Evolutionary conservation across 2,888 invertebrate genomes (phyloP), one percentile per base, ranked within the genome.

Genomic region (Adelphocoris suturalis): DNA sequence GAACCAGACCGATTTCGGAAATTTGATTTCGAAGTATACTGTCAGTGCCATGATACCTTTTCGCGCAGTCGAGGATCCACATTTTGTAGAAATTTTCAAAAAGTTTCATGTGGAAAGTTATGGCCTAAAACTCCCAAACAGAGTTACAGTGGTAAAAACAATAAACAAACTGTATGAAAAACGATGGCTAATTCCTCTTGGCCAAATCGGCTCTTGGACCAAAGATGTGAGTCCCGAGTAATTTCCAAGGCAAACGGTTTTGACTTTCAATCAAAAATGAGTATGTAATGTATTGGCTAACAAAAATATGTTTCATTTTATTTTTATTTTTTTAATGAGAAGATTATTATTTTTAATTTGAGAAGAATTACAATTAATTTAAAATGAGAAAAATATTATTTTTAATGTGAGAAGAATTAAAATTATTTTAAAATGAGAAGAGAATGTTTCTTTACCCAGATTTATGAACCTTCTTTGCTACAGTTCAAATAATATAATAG

Each of bases 91-190:
- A 13, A 80, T 86, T 80, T 90, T 90, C 68, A 90, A 90, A 46
- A 57, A 86, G 48, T 28, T 87, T 12, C 52, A 78, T n/a, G 27
- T 90, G 0, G 86, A 86, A 11, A 48, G 37, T 75, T 68, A 76
- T 28, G 90, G 90, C 14, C 87, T 90, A 5, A 87, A 86, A 57
- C 55, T 90, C n/a, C 86, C 87, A 9, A 87, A 61, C 52, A 78
- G 90, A 87, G 1, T 47, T 28, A 80, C 86, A n/a, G 37, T 90
- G 37, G 27, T 47, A n/a, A 81, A 61, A 37, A 86, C 46, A 0
- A 46, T 87, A 7, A 19, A 80, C 0, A 57, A 78, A 47, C 7
- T 87, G 27, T 90, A 37, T 23, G 28, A 80, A 47, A 55, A 86
- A 48, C 48, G 0, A 84, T 84, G 84, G 19, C 19, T 19, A 52